Base-by-base conservation (phyloP, 1,140 invertebrate genomes). In the Megalonaias nervosa region DNA sequence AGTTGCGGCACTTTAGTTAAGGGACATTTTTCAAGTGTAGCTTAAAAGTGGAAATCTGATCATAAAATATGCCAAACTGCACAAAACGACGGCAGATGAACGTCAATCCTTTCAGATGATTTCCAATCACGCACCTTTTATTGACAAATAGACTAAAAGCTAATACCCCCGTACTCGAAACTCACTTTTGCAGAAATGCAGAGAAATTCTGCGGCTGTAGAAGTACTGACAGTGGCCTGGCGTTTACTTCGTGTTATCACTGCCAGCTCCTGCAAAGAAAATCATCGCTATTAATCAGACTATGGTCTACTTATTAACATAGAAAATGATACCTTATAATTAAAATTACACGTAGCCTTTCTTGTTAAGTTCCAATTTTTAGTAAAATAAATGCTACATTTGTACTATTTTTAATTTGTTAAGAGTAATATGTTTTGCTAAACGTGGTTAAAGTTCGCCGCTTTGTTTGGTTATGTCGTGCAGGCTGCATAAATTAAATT, bases 211-310 rank as follows among this genome's bases (percentile, higher is more conserved):
- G 84, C 84, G n/a, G 72, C 31, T 1, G 83, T 84, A 67, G 85
- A 82, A 5, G 84, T 85, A 67, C 84, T 85, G 57, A 88, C 86
- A 2, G 86, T 88, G 5, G 88, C 87, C 66, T 86, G 86, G 57
- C 87, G 77, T 56, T 68, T 81, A 23, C 82, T 85, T 15, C 85
- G 74, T 2, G 82, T 84, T 19, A 88, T 84, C 15, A 89, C 82
- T 16, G 87, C 88, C 56, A 88, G 74, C 75, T 89, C 88, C 88
- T 89, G 74, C n/a, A 65, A 61, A 71, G 19, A 67, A 48, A 17
- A 74, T 14, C 26, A 66, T 62, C 13, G 26, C 16, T 48, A 48
- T 6, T 48, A 11, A 48, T 48, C 38, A 48, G 38, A 48, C 38
- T 11, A 48, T 48, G 11, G 0, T 48, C 9, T 11, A 48, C 6